Conservation (phyloP, 2,113 vertebrate genomes). For the Pelodiscus sinensis region DNA sequence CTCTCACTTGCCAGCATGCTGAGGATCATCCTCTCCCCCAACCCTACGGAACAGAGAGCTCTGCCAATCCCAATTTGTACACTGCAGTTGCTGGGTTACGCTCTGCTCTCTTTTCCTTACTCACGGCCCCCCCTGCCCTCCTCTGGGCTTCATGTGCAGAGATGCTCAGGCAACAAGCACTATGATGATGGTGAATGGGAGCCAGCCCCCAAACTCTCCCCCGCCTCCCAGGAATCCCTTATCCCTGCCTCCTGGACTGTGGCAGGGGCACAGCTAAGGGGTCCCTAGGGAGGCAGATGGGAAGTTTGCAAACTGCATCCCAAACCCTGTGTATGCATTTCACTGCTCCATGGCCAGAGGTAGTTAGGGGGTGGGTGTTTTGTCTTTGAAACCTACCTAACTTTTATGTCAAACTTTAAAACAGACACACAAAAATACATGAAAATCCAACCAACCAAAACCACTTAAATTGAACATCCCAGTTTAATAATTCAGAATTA, state of each 20-base stretch:
- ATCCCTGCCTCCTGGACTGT: not conserved
- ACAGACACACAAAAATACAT: not conserved
- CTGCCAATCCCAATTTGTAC: not conserved
- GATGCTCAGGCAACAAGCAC: no score
- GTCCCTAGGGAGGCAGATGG: not conserved
- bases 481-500: not conserved
- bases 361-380: not conserved
- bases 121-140: not conserved
- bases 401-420: not conserved
- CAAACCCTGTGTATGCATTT: not conserved
- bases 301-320: no score
- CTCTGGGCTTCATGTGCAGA: not conserved
- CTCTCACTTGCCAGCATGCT: not conserved
- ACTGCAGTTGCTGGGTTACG: not conserved
- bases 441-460: not conserved
- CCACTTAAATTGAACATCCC: not conserved
- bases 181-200: not conserved
- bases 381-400: not conserved
- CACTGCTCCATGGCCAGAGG: not conserved
- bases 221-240: not conserved
- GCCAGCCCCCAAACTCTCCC: not conserved
- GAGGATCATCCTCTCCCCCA: no score
- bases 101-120: not conserved
- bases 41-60: not conserved
- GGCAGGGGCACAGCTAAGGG: not conserved